Base-by-base conservation (phyloP, 2,113 vertebrate species). In the Corythoichthys haematopterus region DNA sequence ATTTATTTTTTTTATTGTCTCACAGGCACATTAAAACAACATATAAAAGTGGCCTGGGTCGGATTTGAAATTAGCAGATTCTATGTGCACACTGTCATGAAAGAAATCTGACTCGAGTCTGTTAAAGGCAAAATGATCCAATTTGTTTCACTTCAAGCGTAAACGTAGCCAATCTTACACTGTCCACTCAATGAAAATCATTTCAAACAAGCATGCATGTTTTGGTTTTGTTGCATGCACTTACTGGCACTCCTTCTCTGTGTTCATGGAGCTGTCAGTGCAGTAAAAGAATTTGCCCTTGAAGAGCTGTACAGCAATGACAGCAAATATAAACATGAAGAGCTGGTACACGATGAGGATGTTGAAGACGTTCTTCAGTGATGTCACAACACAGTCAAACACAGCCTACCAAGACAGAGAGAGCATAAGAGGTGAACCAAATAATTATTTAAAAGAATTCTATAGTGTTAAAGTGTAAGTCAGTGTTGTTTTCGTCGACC, bases 291-390 rank as follows among this genome's bases (percentile, higher is more conserved):
- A 99, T 86, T 95, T 98, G 55, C 97, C 97, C 87, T 99, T 99
- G 89, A 98, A 99, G 61, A 99, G 95, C 86, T 99, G 97, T 57
- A 99, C 97, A 0, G 97, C 97, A 2, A 99, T 99, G 84, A 99
- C 97, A 1, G 97, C 97, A 6, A 98, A 99, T 88, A 99, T 98
- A 89, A 99, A 99, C 97, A 99, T 99, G 90, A 99, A 98, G 90
- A 99, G 97, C 88, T 98, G 96, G 91, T 99, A 99, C 75, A 99
- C 97, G 2, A 99, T 98, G 77, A 99, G 95, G 76, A 99, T 99
- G 91, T 99, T 99, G 90, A 98, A 95, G 82, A 99, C 97, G 0
- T 99, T 99, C 91, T 98, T 98, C 84, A 99, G 88, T 15, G 97
- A 99, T 0, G 95, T 98, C 81, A 99, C 97, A 6, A 99, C 97